Evolutionary conservation across 2,113 vertebrate species (phyloP).

Genomic region (Lethenteron reissneri): DNA sequence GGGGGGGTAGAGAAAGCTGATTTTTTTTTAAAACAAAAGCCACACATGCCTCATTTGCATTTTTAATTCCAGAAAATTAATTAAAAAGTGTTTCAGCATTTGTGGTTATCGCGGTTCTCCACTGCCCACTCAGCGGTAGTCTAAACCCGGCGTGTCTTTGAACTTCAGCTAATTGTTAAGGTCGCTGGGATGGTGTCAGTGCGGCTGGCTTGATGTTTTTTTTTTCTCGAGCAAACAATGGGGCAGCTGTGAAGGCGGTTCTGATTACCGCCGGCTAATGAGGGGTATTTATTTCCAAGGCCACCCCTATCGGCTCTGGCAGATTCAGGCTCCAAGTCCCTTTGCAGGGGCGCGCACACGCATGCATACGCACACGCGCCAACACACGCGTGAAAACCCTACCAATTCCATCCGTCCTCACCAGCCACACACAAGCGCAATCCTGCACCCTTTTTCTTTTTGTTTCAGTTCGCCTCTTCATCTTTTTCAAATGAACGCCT

Average conservation of each 20-base stretch:
- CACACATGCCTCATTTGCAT: conserved; percentile 1
- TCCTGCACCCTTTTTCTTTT: too few relatives aligned
- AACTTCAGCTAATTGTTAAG: conserved; percentile 7
- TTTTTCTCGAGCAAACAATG: neutral
- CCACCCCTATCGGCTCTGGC: conserved; percentile 1
- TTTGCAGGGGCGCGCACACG: conserved; percentile 1
- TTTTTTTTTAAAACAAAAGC: neutral
- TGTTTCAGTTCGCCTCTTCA: neutral
- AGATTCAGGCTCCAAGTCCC: neutral
- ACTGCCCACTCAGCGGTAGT: conserved; percentile 6
- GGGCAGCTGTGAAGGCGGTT: conserved; percentile 5
- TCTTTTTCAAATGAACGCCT: conserved; percentile 5
- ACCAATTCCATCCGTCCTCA: too few relatives aligned
- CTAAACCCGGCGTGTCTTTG: conserved; percentile 1
- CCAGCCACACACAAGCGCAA: too few relatives aligned
- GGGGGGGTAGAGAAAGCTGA: neutral
- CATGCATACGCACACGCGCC: too few relatives aligned
- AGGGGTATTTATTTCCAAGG: conserved; percentile 6
- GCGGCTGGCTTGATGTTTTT: conserved; percentile 3
- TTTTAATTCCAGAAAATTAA: conserved; percentile 6
- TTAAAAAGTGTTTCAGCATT: conserved; percentile 4
- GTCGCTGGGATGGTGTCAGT: conserved; percentile 1
- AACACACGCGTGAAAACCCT: too few relatives aligned
- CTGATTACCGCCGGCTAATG: conserved; percentile 6
- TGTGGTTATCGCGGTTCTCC: neutral